Conservation (phyloP, 2,888 invertebrate species). For the Nomada hirtipes region DNA sequence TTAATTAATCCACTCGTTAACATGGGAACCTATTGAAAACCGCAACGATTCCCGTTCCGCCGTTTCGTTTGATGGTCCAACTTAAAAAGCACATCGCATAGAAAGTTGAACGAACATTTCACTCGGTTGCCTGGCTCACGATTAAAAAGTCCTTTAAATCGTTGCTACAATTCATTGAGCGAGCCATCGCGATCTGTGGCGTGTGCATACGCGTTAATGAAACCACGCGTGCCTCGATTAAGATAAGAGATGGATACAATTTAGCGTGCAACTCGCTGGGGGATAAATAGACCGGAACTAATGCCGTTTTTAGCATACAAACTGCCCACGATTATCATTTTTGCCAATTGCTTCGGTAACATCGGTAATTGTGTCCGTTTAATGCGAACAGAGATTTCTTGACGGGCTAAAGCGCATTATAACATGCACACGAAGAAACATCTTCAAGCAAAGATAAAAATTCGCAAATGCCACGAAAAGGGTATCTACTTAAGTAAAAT, state of each 20-base stretch:
- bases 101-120: constrained; percentile 23
- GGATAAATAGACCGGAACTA: constrained; percentile 42
- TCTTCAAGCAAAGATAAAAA: too few relatives aligned
- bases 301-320: constrained; percentile 17
- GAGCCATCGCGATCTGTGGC: not conserved
- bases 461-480: too few relatives aligned
- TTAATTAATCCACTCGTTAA: constrained; percentile 34
- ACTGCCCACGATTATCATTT: constrained; percentile 1
- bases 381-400: too few relatives aligned
- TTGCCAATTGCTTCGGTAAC: not conserved
- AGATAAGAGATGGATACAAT: constrained; percentile 38
- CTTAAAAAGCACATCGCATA: not conserved
- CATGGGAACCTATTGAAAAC: not conserved
- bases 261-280: constrained; percentile 23
- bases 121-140: constrained; percentile 3
- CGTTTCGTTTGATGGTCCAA: not conserved
- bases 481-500: too few relatives aligned
- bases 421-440: too few relatives aligned
- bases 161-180: constrained; percentile 24
- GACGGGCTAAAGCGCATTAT: too few relatives aligned
- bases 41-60: not conserved
- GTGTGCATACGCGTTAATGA: constrained; percentile 19
- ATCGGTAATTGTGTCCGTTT: not conserved
- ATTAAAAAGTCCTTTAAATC: constrained; percentile 33
- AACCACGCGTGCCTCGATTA: constrained; percentile 36